Base-by-base conservation (phyloP, 2,888 invertebrate genomes). In the Chloroclystis v-ata region DNA sequence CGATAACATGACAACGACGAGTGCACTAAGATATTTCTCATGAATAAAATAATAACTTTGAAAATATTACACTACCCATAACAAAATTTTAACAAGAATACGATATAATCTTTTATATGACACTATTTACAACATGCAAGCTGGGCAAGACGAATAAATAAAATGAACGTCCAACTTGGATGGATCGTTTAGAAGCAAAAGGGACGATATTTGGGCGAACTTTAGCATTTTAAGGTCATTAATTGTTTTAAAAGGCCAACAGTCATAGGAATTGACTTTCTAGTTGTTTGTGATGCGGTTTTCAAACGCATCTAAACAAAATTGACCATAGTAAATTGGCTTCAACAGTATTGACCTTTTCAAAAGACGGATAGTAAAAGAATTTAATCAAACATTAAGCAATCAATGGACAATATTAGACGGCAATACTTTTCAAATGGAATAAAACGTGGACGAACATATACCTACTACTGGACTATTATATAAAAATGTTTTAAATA, bases 371-470 rank as follows among this genome's bases (percentile, higher is more conserved):
- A 67, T 68, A 67, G 55, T 69, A 66, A 67, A 48, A 65, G 67
- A 69, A 73, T 67, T 67, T 66, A 67, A 67, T 66, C 28, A 45
- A 54, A 38, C 54, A 67, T 62, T 54, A 78, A 79, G 72, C 73
- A 62, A 72, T 60, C 68, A 70, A 73, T 82, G 82, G 81, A 84
- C 82, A 83, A 78, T 66, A 63, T 74, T 65, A 78, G 85, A 86
- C 83, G 85, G 85, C 78, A 82, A 80, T 78, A 63, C 70, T 72
- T 80, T 80, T 75, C 73, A 61, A 77, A 75, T 78, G 81, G 82
- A 82, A 83, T 85, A 65, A 81, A 78, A 78, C 61, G 81, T 82
- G 85, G 85, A 85, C 85, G 85, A 85, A 82, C 78, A 77, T 75
- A 82, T 79, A 81, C 73, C 74, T 79, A 82, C 63, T 69, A 76